A percentile compares a stretch with the other conserved stretches of the same genome.
These are phyloP conservation scores for Halictus ligatus DNA, from an alignment of 2,888 invertebrate genomes.

Conservation along the genomic window DNA sequence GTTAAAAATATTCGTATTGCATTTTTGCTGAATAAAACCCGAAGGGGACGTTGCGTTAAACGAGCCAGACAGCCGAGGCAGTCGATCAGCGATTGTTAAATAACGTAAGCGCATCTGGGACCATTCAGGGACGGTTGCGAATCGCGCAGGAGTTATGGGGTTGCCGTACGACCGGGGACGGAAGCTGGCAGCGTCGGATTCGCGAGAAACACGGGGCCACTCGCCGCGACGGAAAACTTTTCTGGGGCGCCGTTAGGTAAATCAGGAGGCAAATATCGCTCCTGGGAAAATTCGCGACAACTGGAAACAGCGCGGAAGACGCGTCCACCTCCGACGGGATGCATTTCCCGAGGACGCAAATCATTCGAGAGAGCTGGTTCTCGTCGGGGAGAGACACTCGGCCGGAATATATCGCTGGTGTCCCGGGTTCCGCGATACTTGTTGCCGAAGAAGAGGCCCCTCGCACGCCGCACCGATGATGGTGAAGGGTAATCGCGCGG, in stretches of 20 bases:
- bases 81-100: background rate
- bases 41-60: background rate
- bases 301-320: background rate
- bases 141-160: background rate
- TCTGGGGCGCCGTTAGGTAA: background rate
- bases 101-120: background rate
- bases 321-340: background rate
- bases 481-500: conserved; percentile 10
- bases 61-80: background rate
- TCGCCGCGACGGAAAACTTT: background rate
- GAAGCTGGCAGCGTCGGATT: background rate
- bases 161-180: background rate
- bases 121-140: background rate
- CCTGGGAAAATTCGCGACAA: background rate
- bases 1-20: background rate
- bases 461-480: background rate
- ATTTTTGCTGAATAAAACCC: background rate
- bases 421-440: background rate
- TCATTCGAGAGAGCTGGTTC: background rate
- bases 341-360: background rate
- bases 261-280: background rate
- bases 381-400: background rate
- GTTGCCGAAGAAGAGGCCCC: background rate
- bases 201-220: background rate
- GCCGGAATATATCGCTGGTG: background rate